These are phyloP conservation scores for Lycaon pictus DNA, from an alignment of 2,113 vertebrate species.

Conservation along the genomic window DNA sequence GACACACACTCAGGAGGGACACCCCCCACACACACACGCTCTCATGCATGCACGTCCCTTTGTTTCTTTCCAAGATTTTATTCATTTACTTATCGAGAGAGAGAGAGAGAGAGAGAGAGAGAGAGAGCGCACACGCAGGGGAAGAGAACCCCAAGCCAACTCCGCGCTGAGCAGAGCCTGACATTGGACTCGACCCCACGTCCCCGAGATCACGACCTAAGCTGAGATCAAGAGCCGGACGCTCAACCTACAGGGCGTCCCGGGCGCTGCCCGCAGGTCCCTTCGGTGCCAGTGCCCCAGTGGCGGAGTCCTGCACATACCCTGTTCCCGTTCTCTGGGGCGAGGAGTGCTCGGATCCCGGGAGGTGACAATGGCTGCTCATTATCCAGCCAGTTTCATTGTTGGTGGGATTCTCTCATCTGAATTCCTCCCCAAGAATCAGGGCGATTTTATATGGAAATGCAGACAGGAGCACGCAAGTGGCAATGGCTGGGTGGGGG, in stretches of 20 bases:
- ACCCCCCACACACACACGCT: too few relatives aligned
- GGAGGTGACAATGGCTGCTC: conserved; percentile 68
- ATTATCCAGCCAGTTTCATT: conserved; percentile 70
- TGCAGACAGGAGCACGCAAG: conserved; percentile 77
- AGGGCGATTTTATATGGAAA: conserved; percentile 83
- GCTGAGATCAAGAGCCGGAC: neutral
- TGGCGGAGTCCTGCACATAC: neutral
- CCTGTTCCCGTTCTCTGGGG: neutral
- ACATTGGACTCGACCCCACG: accelerated
- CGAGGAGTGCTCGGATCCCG: conserved; percentile 4
- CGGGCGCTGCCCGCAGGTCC: neutral
- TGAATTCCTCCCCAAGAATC: conserved; percentile 82
- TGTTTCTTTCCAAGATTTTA: neutral
- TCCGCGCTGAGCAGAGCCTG: neutral
- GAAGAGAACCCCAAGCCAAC: neutral
- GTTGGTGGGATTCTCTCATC: conserved; percentile 85
- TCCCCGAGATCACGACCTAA: neutral
- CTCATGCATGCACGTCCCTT: neutral
- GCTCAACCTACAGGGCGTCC: neutral
- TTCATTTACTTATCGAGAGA: neutral
- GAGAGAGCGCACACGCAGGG: neutral
- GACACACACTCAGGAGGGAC: neutral
- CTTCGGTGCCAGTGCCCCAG: neutral
- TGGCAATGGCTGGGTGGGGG: neutral
- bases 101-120: neutral